A percentile compares a stretch with the other conserved stretches of the same genome.
Conservation (phyloP, 2,797 vertebrate species). For the Thalassophryne amazonica region DNA sequence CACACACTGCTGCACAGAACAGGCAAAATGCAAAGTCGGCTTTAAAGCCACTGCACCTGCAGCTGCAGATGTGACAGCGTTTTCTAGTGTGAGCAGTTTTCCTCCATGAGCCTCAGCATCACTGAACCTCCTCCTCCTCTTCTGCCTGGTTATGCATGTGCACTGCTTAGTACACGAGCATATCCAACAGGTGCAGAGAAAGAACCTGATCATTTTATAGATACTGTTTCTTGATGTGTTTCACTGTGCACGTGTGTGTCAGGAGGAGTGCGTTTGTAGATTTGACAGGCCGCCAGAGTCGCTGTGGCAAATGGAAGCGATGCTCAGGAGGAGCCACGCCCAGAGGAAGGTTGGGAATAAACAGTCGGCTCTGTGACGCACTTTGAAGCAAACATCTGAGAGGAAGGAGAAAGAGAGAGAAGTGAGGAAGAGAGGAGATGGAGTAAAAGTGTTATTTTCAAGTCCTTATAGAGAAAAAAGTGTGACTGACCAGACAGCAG, state of each 20-base stretch:
- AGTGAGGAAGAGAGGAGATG: constrained; percentile 7
- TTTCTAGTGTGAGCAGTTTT: constrained; percentile 40
- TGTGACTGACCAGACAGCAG: constrained; percentile 50
- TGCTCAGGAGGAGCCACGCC: constrained; percentile 63
- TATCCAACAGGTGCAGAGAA: neutral
- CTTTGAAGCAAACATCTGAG: constrained; percentile 62
- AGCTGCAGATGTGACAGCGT: constrained; percentile 34
- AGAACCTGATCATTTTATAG: neutral
- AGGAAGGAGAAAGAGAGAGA: constrained; percentile 11
- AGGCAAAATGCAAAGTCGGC: constrained; percentile 17
- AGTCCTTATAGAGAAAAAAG: constrained; percentile 33
- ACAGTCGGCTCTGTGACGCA: constrained; percentile 69
- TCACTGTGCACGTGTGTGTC: constrained; percentile 1
- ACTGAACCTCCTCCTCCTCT: neutral
- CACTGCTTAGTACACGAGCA: neutral
- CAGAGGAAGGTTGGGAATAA: constrained; percentile 68
- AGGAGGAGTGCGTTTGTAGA: constrained; percentile 34
- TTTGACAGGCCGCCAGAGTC: constrained; percentile 66
- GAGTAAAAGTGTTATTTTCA: constrained; percentile 34
- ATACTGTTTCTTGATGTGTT: neutral
- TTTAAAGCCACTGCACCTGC: constrained; percentile 14
- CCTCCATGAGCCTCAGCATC: constrained; percentile 4
- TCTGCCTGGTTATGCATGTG: constrained; percentile 1
- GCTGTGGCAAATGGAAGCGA: constrained; percentile 65
- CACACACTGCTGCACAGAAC: constrained; percentile 2